phyloP scores from a whole-genome alignment of 2,797 vertebrate species.

The Acanthurus tractus region DNA sequence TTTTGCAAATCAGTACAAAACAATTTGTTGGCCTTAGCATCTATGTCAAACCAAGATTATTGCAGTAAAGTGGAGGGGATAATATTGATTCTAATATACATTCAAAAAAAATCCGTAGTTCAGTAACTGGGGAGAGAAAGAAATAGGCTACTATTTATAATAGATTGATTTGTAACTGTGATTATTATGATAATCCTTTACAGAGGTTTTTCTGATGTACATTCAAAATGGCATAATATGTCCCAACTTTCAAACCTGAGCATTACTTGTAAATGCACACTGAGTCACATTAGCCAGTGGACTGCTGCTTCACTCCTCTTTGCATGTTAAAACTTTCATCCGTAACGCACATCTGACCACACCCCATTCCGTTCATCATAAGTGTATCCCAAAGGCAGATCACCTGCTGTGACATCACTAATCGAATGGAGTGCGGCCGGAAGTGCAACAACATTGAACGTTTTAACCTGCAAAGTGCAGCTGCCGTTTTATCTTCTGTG shows the following conservation, averaged over 20 bases:
- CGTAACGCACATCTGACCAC: slow-evolving; percentile 40
- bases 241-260: slow-evolving; percentile 76
- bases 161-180: slow-evolving; percentile 74
- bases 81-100: slow-evolving; percentile 54
- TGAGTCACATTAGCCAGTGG: slow-evolving; percentile 39
- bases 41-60: slow-evolving; percentile 58
- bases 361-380: slow-evolving; percentile 24
- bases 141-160: slow-evolving; percentile 73
- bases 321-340: slow-evolving; percentile 11
- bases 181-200: slow-evolving; percentile 66
- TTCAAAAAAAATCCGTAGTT: slow-evolving; percentile 54
- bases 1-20: slow-evolving; percentile 65
- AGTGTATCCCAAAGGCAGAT: slow-evolving; percentile 12
- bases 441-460: slow-evolving; percentile 25
- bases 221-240: slow-evolving; percentile 71
- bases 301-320: slow-evolving; percentile 27
- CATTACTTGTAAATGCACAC: slow-evolving; percentile 38
- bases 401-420: slow-evolving; percentile 34
- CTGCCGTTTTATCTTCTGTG: slow-evolving; percentile 19
- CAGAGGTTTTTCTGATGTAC: slow-evolving; percentile 60
- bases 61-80: slow-evolving; percentile 54
- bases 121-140: slow-evolving; percentile 65
- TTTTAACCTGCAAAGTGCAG: slow-evolving; percentile 42
- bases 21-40: slow-evolving; percentile 61
- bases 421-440: slow-evolving; percentile 24